These are phyloP conservation scores for Meteorus colon DNA, from an alignment of 2,888 invertebrate species.

Conservation along the genomic window DNA sequence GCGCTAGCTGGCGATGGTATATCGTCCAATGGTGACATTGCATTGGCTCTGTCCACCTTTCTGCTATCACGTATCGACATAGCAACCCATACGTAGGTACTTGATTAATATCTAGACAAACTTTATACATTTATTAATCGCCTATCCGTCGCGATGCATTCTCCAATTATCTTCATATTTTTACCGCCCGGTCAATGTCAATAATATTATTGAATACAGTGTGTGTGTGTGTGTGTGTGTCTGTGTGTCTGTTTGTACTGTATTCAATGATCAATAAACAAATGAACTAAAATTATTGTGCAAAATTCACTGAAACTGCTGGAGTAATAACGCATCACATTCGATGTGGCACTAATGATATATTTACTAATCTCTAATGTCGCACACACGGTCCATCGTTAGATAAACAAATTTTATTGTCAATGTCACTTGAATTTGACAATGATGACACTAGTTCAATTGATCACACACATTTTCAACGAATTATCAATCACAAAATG, in stretches of 20 bases:
- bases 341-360: not conserved
- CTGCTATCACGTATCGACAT: slow-evolving; percentile 67
- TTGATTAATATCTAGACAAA: not conserved
- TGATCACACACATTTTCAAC: not conserved
- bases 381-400: too few relatives aligned
- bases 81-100: slow-evolving; percentile 42
- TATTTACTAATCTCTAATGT: not conserved
- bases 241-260: too few relatives aligned
- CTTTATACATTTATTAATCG: not conserved
- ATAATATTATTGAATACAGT: not conserved
- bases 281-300: not conserved
- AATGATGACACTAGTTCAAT: too few relatives aligned
- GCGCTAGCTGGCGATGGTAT: slow-evolving; percentile 67
- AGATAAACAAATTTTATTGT: too few relatives aligned
- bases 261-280: too few relatives aligned
- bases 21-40: slow-evolving; percentile 70
- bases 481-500: not conserved
- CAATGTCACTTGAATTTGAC: too few relatives aligned
- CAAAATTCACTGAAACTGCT: not conserved
- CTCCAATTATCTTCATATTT: too few relatives aligned
- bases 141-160: not conserved
- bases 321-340: not conserved
- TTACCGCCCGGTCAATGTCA: not conserved
- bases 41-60: slow-evolving; percentile 57
- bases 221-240: too few relatives aligned